Conservation (phyloP, 2,113 vertebrate genomes). For the Mastomys natalensis region DNA sequence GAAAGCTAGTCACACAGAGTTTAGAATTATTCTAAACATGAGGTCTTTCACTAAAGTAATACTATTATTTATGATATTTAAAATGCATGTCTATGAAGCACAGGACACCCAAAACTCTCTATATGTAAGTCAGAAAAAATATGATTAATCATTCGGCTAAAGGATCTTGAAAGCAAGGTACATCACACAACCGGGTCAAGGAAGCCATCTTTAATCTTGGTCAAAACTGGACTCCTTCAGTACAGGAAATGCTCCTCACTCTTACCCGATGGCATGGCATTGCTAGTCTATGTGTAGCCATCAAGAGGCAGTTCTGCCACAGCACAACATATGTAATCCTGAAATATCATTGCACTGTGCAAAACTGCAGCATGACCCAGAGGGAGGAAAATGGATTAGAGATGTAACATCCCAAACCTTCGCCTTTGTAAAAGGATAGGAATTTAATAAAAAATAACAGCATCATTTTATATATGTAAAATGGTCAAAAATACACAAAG, state of each 20-base stretch:
- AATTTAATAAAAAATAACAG: conserved; percentile 5
- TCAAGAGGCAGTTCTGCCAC: neutral
- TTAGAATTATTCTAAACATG: neutral
- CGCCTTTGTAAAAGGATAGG: neutral
- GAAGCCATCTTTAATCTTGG: neutral
- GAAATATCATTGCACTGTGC: neutral
- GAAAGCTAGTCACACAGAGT: neutral
- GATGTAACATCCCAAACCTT: neutral
- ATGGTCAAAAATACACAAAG: neutral
- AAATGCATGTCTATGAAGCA: neutral
- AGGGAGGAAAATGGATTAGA: neutral
- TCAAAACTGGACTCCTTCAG: neutral
- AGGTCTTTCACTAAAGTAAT: conserved; percentile 47
- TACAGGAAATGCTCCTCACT: too few relatives aligned
- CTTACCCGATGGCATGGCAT: neutral
- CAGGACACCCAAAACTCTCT: neutral
- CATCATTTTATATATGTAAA: neutral
- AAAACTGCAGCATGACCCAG: neutral
- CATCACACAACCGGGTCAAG: neutral
- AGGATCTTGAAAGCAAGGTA: conserved; percentile 16
- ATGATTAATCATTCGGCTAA: neutral
- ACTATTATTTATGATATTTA: neutral
- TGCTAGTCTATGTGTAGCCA: neutral
- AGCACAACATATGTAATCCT: neutral
- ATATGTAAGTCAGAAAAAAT: conserved; percentile 36